These are phyloP conservation scores for Prunella fulvescens DNA, from an alignment of 2,113 vertebrate genomes.

Conservation along the genomic window DNA sequence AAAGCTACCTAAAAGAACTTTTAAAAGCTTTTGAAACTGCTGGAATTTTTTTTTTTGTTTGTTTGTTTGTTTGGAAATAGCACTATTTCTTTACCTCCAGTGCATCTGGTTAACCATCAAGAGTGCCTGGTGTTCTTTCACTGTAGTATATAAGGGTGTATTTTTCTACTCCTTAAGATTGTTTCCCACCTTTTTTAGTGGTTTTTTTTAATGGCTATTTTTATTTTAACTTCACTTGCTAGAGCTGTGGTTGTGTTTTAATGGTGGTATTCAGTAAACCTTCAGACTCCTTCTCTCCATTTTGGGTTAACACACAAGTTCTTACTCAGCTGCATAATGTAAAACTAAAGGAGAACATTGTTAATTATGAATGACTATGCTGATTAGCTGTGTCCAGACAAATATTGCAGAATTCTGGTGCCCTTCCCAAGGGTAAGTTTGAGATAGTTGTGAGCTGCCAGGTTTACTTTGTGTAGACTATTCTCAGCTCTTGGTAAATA, in stretches of 20 bases:
- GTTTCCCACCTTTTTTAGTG: neutral
- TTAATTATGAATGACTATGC: neutral
- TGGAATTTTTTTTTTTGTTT: neutral
- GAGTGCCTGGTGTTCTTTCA: neutral
- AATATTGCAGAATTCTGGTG: neutral
- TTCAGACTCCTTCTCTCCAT: neutral
- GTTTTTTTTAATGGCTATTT: neutral
- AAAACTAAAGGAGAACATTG: neutral
- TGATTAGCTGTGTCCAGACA: slow-evolving; percentile 9
- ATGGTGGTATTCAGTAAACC: neutral
- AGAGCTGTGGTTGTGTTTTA: neutral
- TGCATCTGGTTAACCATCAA: neutral
- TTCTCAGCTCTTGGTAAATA: neutral
- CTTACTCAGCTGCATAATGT: neutral
- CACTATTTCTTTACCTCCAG: neutral
- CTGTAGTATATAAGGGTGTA: neutral
- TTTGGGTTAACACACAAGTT: neutral
- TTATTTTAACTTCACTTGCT: neutral
- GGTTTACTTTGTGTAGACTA: neutral
- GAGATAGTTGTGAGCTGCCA: neutral
- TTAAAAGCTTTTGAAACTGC: neutral
- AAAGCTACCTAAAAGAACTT: neutral
- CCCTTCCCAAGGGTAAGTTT: neutral
- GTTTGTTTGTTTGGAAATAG: neutral
- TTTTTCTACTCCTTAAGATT: neutral